Conservation (phyloP, 2,888 invertebrate genomes). For the Mythimna albipuncta region DNA sequence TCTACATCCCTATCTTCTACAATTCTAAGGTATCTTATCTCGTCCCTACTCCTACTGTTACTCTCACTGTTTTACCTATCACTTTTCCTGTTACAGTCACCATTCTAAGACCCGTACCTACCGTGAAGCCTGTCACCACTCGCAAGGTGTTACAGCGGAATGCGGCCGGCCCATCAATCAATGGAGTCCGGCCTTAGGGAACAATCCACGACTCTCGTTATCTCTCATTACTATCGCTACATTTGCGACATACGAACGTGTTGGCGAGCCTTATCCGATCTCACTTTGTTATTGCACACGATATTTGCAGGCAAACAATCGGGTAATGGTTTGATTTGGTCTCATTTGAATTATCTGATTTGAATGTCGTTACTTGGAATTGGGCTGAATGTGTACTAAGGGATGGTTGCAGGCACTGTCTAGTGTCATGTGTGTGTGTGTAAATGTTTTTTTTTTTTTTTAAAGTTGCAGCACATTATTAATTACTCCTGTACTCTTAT, state of each 20-base stretch:
- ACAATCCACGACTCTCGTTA: constrained; percentile 54
- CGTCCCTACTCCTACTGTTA: background rate
- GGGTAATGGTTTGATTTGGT: constrained; percentile 33
- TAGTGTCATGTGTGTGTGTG: background rate
- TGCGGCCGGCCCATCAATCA: constrained; percentile 48
- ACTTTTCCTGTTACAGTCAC: constrained; percentile 5
- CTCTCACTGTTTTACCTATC: too few relatives aligned
- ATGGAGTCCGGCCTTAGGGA: constrained; percentile 48
- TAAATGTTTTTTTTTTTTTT: too few relatives aligned
- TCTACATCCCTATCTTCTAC: background rate
- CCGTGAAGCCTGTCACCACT: constrained; percentile 14
- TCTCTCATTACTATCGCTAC: constrained; percentile 51
- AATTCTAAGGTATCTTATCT: too few relatives aligned
- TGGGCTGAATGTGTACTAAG: background rate
- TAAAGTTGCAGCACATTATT: too few relatives aligned
- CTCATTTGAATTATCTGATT: constrained; percentile 55
- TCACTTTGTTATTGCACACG: constrained; percentile 53
- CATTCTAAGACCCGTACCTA: constrained; percentile 6
- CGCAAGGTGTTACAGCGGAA: constrained; percentile 42
- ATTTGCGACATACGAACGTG: constrained; percentile 61
- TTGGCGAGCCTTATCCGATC: constrained; percentile 61
- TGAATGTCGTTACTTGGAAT: constrained; percentile 24
- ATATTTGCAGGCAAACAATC: constrained; percentile 46
- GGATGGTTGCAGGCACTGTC: background rate
- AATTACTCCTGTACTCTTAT: too few relatives aligned